Evolutionary conservation across 2,113 vertebrate genomes (phyloP).

Genomic region (Clarias macrocephalus): DNA sequence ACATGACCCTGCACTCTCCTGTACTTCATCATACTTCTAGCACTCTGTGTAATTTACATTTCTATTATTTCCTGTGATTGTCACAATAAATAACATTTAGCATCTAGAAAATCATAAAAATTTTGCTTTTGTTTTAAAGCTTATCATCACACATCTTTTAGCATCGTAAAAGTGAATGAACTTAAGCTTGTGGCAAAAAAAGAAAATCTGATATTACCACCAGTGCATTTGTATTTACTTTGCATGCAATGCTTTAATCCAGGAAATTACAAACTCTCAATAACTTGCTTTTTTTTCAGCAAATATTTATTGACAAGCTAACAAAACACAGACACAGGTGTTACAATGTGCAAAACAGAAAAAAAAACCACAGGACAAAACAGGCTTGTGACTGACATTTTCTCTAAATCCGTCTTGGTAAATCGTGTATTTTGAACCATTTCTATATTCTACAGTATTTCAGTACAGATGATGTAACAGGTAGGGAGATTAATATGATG

Average conservation of each 20-base stretch:
- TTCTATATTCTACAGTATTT: slow-evolving; percentile 6
- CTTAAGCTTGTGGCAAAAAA: not conserved
- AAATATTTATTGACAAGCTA: slow-evolving; percentile 67
- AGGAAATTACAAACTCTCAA: not conserved
- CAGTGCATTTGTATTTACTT: not conserved
- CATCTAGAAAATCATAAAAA: not conserved
- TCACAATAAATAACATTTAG: not conserved
- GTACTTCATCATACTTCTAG: not conserved
- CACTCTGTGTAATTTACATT: not conserved
- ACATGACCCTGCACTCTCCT: not conserved
- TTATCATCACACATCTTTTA: not conserved
- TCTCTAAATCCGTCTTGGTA: slow-evolving; percentile 5
- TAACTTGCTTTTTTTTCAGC: slow-evolving; percentile 30
- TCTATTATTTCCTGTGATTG: not conserved
- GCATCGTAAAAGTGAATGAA: not conserved
- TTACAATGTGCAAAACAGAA: slow-evolving; percentile 56
- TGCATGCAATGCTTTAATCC: not conserved
- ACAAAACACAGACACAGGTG: slow-evolving; percentile 55
- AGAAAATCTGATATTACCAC: not conserved
- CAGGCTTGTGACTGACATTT: slow-evolving; percentile 32
- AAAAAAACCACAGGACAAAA: slow-evolving; percentile 33
- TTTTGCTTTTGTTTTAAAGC: not conserved
- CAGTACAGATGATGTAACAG: not conserved
- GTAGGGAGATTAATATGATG: not conserved
- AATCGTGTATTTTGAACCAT: slow-evolving; percentile 5